Evolutionary conservation across 2,888 invertebrate species (phyloP), one percentile per base, ranked within the genome.

Genomic region (Craniophora ligustri): DNA sequence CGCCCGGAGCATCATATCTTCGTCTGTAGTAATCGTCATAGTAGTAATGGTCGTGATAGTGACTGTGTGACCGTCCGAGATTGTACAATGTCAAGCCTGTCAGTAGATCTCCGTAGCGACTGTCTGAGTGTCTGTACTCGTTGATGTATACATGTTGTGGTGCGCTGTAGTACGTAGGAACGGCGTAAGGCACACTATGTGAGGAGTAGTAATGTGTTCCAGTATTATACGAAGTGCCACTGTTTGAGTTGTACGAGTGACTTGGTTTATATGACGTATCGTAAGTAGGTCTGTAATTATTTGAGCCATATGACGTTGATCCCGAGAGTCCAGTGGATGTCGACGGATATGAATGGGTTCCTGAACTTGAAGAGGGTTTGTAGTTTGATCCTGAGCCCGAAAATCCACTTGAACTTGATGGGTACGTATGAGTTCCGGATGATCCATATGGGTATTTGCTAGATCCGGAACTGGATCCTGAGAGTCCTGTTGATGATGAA

Each of bases 31-130:
- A 92, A 64, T 91, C 88, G 47, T 93, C 92, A 30, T 87, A 74
- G 49, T 92, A 92, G 61, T 92, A 91, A 61, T 88, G 82, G 23
- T 87, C 72, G 28, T 88, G 73, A 50, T 90, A 76, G 59, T 88
- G 78, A 40, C 73, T 82, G 45, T 89, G 83, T 2, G 92, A 91
- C 7, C 92, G 85, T 1, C 89, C 90, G 67, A 92, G 77, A 59
- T 93, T 92, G 55, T 93, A 92, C 26, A 92, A 73, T 8, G 92
- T 74, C 28, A 93, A 67, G 1, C 92, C 92, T 13, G 88, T 91
- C 54, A 93, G 71, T 8, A 93, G 65, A 55, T 92, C 86, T 54
- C 88, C 76, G 51, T 86, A 93, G 5, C 88, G 85, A 61, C 92
- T 92, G 14, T 78, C 79, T 5, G 92, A 92, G 66, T 87, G 74